A percentile compares a stretch with the other conserved stretches of the same genome.
Evolutionary conservation across 2,113 vertebrate species (phyloP).

Genomic region (Phaethon lepturus): DNA sequence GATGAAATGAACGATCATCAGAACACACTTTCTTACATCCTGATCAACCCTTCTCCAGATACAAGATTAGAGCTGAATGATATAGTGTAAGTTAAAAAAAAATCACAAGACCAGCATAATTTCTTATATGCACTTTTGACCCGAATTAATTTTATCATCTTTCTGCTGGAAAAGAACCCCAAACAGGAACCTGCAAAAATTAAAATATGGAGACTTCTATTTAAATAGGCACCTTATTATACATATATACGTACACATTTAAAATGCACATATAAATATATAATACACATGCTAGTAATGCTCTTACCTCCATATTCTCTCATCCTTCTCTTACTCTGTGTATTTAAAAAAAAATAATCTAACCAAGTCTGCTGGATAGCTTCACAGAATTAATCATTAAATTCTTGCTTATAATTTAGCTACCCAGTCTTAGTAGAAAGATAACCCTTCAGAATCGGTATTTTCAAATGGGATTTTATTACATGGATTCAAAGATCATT

Average conservation of each 20-base stretch:
- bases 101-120: neutral
- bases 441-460: neutral
- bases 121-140: neutral
- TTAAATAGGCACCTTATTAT: neutral
- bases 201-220: neutral
- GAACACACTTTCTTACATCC: constrained; percentile 92
- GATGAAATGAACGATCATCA: constrained; percentile 97
- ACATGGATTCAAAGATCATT: neutral
- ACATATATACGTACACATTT: neutral
- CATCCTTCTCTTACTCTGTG: neutral
- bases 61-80: constrained; percentile 93
- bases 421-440: neutral
- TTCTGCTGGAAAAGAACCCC: neutral
- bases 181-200: neutral
- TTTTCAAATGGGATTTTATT: neutral
- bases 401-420: neutral
- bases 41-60: constrained; percentile 94
- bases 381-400: neutral
- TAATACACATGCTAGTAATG: neutral
- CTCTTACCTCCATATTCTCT: neutral
- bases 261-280: neutral
- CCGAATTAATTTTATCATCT: neutral
- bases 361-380: neutral
- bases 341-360: neutral
- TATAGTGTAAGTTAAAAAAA: constrained; percentile 85